A percentile compares a stretch with the other conserved stretches of the same genome.
Evolutionary conservation across 2,113 vertebrate species (phyloP).

Genomic region (Crocuta crocuta): DNA sequence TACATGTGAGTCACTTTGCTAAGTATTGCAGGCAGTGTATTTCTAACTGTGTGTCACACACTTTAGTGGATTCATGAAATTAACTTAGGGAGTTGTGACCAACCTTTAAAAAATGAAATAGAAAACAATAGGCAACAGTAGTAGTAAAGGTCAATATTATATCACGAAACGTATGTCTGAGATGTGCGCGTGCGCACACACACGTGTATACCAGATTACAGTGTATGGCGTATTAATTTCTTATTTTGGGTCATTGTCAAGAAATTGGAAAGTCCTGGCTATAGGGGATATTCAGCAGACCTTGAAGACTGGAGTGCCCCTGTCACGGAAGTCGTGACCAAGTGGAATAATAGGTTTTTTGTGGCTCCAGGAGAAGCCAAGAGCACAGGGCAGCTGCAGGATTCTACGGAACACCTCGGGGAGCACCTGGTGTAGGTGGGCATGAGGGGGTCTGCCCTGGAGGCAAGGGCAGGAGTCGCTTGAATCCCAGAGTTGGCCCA

Average conservation of each 20-base stretch:
- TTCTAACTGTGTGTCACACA: background rate
- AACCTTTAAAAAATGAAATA: background rate
- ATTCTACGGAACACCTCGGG: fast-evolving
- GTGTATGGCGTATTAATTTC: fast-evolving
- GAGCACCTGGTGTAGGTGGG: background rate
- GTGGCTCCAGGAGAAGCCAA: fast-evolving
- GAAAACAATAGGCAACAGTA: background rate
- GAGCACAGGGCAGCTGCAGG: fast-evolving
- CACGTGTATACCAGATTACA: background rate
- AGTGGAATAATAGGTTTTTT: background rate
- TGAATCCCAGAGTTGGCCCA: fast-evolving
- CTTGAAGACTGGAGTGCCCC: fast-evolving
- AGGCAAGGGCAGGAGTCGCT: background rate
- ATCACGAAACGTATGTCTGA: fast-evolving
- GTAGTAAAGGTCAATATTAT: background rate
- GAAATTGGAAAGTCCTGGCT: no score
- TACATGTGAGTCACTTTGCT: background rate
- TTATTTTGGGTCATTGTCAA: background rate
- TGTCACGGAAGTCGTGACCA: fast-evolving
- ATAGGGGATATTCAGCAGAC: background rate
- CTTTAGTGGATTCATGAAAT: background rate
- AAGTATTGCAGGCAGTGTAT: background rate
- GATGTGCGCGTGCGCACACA: fast-evolving
- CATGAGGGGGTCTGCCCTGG: fast-evolving
- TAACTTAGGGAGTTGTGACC: background rate